Percentiles rank a stretch among this genome's conserved stretches.
Evolutionary conservation across 2,888 invertebrate genomes (phyloP).

Genomic region (Trimorus sp.): DNA sequence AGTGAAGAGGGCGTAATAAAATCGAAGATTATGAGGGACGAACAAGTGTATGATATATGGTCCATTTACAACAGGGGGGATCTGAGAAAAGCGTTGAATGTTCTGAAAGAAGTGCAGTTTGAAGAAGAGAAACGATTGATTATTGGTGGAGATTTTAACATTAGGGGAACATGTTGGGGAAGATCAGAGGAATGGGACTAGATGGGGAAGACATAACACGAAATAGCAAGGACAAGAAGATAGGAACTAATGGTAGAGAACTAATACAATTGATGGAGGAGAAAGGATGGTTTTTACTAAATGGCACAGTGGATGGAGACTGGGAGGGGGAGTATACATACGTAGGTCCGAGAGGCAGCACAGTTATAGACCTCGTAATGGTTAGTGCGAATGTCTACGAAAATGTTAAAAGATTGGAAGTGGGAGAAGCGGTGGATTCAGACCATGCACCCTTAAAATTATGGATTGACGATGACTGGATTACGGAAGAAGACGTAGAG

Average conservation of each 20-base stretch:
- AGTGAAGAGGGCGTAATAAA: not conserved
- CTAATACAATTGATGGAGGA: not conserved
- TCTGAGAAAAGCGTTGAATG: not conserved
- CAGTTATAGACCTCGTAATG: not conserved
- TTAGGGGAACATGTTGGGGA: conserved; percentile 22
- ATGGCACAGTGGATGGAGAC: not conserved
- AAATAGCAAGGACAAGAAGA: not conserved
- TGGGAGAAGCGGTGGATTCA: no score
- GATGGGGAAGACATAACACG: not conserved
- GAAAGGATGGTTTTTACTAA: not conserved
- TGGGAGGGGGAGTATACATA: not conserved
- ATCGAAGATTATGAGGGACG: not conserved
- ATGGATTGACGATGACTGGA: no score
- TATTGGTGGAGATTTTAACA: conserved; percentile 53
- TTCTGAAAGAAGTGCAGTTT: not conserved
- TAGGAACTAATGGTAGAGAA: not conserved
- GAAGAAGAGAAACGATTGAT: conserved; percentile 16
- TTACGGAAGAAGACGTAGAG: not conserved
- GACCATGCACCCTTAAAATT: no score
- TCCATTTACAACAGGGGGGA: not conserved
- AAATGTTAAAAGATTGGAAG: no score
- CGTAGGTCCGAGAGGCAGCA: not conserved
- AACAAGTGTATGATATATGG: not conserved
- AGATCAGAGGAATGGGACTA: no score
- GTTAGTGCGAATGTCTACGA: no score